Evolutionary conservation across 2,888 invertebrate genomes (phyloP), one percentile per base, ranked within the genome.

Genomic region (Yponomeuta evonymella): DNA sequence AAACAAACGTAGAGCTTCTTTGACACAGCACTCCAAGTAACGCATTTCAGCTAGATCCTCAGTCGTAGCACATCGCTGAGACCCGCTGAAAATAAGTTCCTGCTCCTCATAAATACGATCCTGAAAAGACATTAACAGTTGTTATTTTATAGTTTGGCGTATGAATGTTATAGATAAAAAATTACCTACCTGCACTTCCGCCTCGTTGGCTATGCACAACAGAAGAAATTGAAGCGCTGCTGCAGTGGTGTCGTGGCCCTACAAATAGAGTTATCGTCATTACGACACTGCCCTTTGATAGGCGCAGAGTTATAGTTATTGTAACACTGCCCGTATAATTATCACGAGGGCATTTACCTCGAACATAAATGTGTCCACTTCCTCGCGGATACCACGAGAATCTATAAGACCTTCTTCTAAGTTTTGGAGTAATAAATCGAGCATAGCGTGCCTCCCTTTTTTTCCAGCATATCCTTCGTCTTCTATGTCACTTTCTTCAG

Each of bases 351-450:
- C 29, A 48, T 79, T 83, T 79, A 94, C 94, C 82, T 94, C 95
- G 84, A 95, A 95, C 93, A 95, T 94, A 75, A 95, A 95, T 0
- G 95, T 95, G 75, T 95, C 94, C 0, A 95, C 94, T 85, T 96
- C 95, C 78, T 95, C 94, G 71, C 94, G 88, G 69, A 95, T 93
- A 71, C 94, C 94, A 36, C 90, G 79, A 75, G 94, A 90, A 23
- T 93, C 93, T 30, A 95, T 84, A 72, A 87, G 81, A 1, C 93
- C 94, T 73, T 93, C 90, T 69, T 92, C 88, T 74, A 92, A 93
- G 48, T 93, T 90, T 70, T 94, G 91, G 6, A 95, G 78, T 5
- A 95, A 79, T 48, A 95, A 83, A 82, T 95, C 95, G 72, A 95
- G 81, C 83, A 95, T 94, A 0, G 94, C 94, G 80, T 93, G 85